Evolutionary conservation across 2,797 vertebrate species (phyloP), one percentile per base, ranked within the genome.

Genomic region (Trachurus trachurus): DNA sequence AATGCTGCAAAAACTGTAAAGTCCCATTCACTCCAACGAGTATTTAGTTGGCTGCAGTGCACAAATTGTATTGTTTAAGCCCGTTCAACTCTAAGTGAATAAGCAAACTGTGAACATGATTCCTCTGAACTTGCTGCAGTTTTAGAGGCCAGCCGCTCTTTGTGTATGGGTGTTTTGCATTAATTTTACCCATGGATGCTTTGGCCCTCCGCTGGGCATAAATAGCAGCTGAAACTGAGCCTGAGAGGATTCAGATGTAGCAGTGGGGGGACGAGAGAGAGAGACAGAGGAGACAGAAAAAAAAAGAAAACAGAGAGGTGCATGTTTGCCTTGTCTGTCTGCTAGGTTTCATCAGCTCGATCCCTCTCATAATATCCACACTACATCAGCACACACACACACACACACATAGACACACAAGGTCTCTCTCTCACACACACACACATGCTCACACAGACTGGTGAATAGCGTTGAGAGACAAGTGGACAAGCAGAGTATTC

Each of bases 401-500:
- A 74, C 68, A 76, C 57, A 29, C 47, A 31, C 81, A 79, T 74
- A 65, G 34, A 66, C 66, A 74, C 68, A 76, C 57, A 29, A 26
- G 26, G 50, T 74, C 62, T 60, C 67, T 58, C 6, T 72, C 45
- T 71, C 69, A n/a, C n/a, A 11, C 76, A 47, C 77, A 72, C 78
- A 78, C 83, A 74, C 73, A 80, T 45, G 57, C 78, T 54, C 82
- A 81, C 91, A 87, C 83, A 82, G 50, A 64, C 84, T 59, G 70
- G 39, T 91, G 91, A 93, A 93, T 91, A 82, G 91, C 50, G 81
- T 61, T 89, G 91, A 93, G 86, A 90, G 92, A 94, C 92, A 93
- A 93, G 91, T 89, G 92, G 93, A 94, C 93, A 95, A 92, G 89
- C 87, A 90, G 83, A 83, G 93, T 93, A 94, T 95, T 95, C 93